phyloP scores from a whole-genome alignment of 2,113 vertebrate species.

The Pollimyrus isidori region DNA sequence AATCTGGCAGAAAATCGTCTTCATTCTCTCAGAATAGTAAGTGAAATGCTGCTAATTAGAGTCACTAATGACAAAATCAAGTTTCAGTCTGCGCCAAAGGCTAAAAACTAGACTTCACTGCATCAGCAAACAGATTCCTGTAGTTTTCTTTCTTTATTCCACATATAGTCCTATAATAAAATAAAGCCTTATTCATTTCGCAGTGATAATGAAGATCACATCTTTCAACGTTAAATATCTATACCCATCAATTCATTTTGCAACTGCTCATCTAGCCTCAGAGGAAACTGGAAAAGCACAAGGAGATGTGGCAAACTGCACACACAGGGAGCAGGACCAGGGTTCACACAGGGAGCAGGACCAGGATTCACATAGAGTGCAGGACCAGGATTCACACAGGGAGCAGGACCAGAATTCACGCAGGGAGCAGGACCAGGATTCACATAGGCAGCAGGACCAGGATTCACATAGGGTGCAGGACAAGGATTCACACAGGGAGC shows the following conservation, averaged over 20 bases:
- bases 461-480: too few relatives aligned
- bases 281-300: not conserved
- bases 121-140: not conserved
- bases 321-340: not conserved
- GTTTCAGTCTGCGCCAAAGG: not conserved
- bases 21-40: not conserved
- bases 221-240: not conserved
- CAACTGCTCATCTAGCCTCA: not conserved
- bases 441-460: too few relatives aligned
- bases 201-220: not conserved
- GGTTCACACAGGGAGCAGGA: too few relatives aligned
- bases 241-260: not conserved
- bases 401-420: too few relatives aligned
- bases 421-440: too few relatives aligned
- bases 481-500: too few relatives aligned
- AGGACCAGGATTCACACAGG: too few relatives aligned
- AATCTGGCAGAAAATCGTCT: not conserved
- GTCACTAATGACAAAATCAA: not conserved
- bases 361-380: too few relatives aligned
- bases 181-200: not conserved
- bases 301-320: not conserved
- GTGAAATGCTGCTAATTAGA: not conserved
- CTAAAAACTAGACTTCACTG: not conserved
- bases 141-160: not conserved
- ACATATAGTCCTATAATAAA: not conserved